Base-by-base conservation (phyloP, 2,888 invertebrate genomes). In the Scaptodrosophila latifasciaeformis region DNA sequence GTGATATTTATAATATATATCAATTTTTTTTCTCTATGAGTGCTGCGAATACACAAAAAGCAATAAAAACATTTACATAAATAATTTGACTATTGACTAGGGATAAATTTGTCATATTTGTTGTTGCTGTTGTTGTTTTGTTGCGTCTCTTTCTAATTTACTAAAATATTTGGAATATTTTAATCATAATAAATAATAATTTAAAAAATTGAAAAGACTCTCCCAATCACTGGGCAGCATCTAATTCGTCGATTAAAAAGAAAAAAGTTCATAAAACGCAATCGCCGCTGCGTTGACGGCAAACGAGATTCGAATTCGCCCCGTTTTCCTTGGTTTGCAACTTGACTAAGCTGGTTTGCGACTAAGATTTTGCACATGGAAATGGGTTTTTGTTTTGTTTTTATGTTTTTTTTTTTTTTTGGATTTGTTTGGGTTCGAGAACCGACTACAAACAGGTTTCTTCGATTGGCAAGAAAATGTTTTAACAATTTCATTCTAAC, bases 61-160 rank as follows among this genome's bases (percentile, higher is more conserved):
- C 17, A 17, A 37, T 10, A 17, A 13, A 34, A 37, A 37, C 10
- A 17, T 37, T 37, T 64, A 46, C 62, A 79, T 80, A 84, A 82
- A 84, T 84, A 83, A 82, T 81, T 83, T 84, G 72, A 67, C 84
- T 83, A 83, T 83, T 83, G 83, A 83, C 83, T 83, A 83, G 83
- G 85, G 75, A 70, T 70, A 82, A 80, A 76, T 83, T 82, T 80
- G 70, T 81, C 27, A 54, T 54, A 31, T 45, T 45, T 45, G 18
- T 12, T 54, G 46, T 34, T 54, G 31, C 39, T 46, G 58, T 39
- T 52, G 4, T 19, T 34, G 10, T 43, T 13, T 18, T 42, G 18
- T 19, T 42, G 10, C 12, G 18, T 35, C 39, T 59, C 42, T 67
- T 54, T 59, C 68, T 81, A 81, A 78, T 67, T 71, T 31, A 62